A percentile compares a stretch with the other conserved stretches of the same genome.
Evolutionary conservation across 2,888 invertebrate genomes (phyloP).

Genomic region (Halocaridina rubra): DNA sequence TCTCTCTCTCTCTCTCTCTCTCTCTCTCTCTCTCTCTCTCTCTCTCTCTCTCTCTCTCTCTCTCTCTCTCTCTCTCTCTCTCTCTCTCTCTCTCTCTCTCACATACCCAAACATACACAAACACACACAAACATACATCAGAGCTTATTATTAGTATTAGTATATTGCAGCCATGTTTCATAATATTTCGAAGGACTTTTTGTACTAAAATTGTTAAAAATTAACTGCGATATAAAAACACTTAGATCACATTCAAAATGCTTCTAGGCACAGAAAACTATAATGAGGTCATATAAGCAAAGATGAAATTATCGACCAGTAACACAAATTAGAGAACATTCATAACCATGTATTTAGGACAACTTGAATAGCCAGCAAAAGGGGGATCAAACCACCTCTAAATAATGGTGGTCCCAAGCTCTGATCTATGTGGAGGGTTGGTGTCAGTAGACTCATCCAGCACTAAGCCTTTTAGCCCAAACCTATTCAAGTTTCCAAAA

Average conservation of each 20-base stretch:
- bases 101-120: neutral
- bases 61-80: slow-evolving; percentile 1
- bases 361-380: too few relatives aligned
- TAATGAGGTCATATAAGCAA: neutral
- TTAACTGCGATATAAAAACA: neutral
- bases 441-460: too few relatives aligned
- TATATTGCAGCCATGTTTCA: neutral
- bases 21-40: neutral
- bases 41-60: slow-evolving; percentile 7
- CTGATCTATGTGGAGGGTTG: too few relatives aligned
- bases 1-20: neutral
- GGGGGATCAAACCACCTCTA: too few relatives aligned
- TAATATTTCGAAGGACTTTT: too few relatives aligned
- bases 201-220: too few relatives aligned
- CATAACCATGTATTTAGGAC: too few relatives aligned
- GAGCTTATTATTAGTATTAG: neutral
- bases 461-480: too few relatives aligned
- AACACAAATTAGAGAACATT: too few relatives aligned
- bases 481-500: too few relatives aligned
- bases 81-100: slow-evolving; percentile 7
- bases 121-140: neutral
- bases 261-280: neutral
- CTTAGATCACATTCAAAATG: neutral
- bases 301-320: too few relatives aligned
- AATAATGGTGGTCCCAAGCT: too few relatives aligned